Base-by-base conservation (phyloP, 2,113 vertebrate species). In the Amazona guildingii region DNA sequence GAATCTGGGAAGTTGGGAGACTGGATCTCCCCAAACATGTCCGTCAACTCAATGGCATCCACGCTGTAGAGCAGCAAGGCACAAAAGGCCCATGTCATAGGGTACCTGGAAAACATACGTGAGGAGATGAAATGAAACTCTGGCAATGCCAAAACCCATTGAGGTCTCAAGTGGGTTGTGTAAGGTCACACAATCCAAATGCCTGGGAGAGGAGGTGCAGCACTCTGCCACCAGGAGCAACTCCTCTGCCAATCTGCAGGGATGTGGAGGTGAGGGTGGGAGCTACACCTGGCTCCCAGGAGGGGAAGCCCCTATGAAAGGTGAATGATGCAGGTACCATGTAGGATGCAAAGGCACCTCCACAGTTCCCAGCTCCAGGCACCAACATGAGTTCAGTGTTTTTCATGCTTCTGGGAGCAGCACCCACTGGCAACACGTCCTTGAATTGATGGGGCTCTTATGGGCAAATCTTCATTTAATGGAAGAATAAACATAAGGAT, bases 1-100 rank as follows among this genome's bases (percentile, higher is more conserved):
- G 98, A 98, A 24, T 99, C 99, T 0, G 99, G 99, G 94, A 98
- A 99, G 95, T 98, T 98, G 24, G 99, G 99, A 1, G 99, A 99
- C 87, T 97, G 97, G 51, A 99, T 98, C 95, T 98, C 98, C 17
- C 99, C 99, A 70, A 98, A 98, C 98, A 98, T 98, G 20, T 98
- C 97, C 0, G 97, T 98, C 51, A 98, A 94, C 28, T 98, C 96
- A 17, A 98, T 73, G 10, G 98, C 84, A 41, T 96, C 96, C 5
- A 79, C 94, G 24, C 37, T n/a, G 1, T 67, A 75, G 33, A 95
- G 88, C 61, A 97, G 94, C 85, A 89, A 97, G 79, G 95, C 92
- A 94, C 96, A 98, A 48, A 97, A 80, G 54, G 78, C 95, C 57
- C 91, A 97, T n/a, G 97, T 85, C 62, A 98, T 81, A 7, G 97